Evolutionary conservation across 1,140 invertebrate species (phyloP).

Genomic region (Hyphantria cunea): DNA sequence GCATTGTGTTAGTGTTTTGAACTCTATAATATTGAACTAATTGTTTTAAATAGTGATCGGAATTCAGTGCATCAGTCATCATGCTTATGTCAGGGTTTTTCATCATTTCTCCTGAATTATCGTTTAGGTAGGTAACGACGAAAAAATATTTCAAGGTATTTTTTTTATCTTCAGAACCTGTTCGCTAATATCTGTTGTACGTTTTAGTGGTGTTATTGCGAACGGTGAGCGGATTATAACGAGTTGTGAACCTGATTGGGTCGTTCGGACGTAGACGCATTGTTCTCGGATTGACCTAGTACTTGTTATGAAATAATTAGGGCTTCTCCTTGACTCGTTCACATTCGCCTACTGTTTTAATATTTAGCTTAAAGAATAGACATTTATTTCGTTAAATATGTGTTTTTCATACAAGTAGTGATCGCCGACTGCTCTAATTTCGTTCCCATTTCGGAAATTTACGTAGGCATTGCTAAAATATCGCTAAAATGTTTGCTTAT

Average conservation of each 20-base stretch:
- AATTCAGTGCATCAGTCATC: constrained; percentile 38
- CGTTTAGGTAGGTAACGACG: constrained; percentile 70
- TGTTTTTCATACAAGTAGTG: constrained; percentile 5
- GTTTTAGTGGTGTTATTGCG: constrained; percentile 38
- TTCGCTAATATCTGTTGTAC: constrained; percentile 33
- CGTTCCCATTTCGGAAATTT: constrained; percentile 34
- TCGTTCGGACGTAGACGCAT: constrained; percentile 47
- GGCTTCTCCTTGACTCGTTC: constrained; percentile 41
- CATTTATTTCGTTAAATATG: constrained; percentile 6
- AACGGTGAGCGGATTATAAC: constrained; percentile 45
- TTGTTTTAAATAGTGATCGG: constrained; percentile 48
- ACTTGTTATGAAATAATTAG: constrained; percentile 62
- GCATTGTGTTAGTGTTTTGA: constrained; percentile 70
- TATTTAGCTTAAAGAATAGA: constrained; percentile 18
- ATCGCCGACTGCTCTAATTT: constrained; percentile 33
- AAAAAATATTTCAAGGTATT: constrained; percentile 57
- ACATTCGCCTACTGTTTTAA: constrained; percentile 30
- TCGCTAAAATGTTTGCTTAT: constrained; percentile 50
- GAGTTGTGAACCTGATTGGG: constrained; percentile 53
- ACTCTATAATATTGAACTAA: constrained; percentile 63
- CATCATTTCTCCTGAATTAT: constrained; percentile 69
- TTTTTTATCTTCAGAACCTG: constrained; percentile 34
- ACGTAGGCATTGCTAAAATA: constrained; percentile 41
- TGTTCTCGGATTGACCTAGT: constrained; percentile 65
- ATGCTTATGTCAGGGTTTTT: constrained; percentile 78